phyloP scores from a whole-genome alignment of 1,140 invertebrate species.

The Drosophila nikananu region DNA sequence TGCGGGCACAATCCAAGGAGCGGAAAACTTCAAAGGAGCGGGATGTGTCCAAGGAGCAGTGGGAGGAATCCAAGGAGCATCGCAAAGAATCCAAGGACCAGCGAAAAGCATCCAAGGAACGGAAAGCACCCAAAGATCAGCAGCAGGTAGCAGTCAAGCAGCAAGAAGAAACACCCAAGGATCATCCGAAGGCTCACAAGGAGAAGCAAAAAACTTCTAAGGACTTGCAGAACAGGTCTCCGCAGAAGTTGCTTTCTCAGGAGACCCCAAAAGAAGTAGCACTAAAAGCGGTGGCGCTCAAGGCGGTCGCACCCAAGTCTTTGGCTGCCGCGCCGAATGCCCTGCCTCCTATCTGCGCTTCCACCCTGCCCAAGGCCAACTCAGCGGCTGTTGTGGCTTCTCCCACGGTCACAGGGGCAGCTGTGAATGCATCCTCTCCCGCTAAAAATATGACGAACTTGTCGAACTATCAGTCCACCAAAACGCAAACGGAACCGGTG shows the following conservation, averaged over 20 bases:
- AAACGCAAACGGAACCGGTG: constrained; percentile 9
- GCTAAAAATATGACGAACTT: background rate
- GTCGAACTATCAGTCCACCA: constrained; percentile 23
- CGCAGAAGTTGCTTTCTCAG: background rate
- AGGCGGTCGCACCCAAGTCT: constrained; percentile 15
- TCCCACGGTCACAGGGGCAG: constrained; percentile 8
- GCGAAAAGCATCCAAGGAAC: background rate
- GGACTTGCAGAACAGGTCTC: background rate
- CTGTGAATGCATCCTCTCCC: constrained; percentile 2
- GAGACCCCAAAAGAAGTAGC: background rate
- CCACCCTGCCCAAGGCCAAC: constrained; percentile 21
- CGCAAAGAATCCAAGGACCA: background rate
- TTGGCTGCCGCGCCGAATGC: background rate
- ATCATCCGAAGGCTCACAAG: background rate
- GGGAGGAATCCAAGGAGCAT: background rate
- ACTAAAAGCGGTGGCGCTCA: background rate
- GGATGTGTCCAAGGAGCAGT: background rate
- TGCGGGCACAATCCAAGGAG: background rate
- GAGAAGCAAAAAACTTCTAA: background rate
- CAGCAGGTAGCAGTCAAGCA: background rate
- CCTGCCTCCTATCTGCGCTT: background rate
- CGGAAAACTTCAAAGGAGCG: background rate
- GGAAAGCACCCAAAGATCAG: background rate
- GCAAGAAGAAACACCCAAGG: constrained; percentile 5
- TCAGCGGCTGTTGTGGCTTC: background rate